Conservation (phyloP, 2,888 invertebrate genomes). For the Ennomos erosarius region DNA sequence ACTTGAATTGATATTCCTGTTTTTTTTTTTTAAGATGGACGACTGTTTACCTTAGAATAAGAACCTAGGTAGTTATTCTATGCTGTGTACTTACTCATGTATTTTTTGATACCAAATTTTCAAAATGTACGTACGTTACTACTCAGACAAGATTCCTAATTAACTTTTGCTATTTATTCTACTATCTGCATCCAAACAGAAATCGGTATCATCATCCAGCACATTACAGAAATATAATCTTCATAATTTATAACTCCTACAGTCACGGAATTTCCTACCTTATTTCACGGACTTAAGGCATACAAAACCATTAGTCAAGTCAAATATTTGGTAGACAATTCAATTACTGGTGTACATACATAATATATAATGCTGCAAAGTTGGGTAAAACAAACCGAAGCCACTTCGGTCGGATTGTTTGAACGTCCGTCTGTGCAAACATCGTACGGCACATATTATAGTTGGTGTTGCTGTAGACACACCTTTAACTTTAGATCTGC, state of each 20-base stretch:
- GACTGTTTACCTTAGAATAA: no score
- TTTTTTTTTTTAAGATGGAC: no score
- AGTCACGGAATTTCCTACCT: conserved; percentile 19
- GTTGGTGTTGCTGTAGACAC: conserved; percentile 20
- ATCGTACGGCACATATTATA: conserved; percentile 8
- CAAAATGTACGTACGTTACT: not conserved
- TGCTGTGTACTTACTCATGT: no score
- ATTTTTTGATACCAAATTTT: not conserved
- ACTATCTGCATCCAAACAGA: not conserved
- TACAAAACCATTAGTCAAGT: conserved; percentile 6
- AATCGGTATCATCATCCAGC: conserved; percentile 21
- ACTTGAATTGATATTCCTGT: no score
- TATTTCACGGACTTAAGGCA: conserved; percentile 13
- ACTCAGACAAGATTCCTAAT: not conserved
- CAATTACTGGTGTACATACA: conserved; percentile 56
- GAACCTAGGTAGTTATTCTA: no score
- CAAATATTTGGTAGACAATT: conserved; percentile 61
- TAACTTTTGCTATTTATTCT: not conserved
- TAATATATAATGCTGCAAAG: conserved; percentile 55
- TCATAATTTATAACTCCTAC: conserved; percentile 29
- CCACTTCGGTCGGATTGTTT: conserved; percentile 58
- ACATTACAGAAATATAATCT: conserved; percentile 31
- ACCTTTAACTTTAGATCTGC: conserved; percentile 19
- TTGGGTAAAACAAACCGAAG: conserved; percentile 47
- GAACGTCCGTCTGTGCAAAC: conserved; percentile 50